Evolutionary conservation across 2,888 invertebrate species (phyloP).

Genomic region (Netelia melanura): DNA sequence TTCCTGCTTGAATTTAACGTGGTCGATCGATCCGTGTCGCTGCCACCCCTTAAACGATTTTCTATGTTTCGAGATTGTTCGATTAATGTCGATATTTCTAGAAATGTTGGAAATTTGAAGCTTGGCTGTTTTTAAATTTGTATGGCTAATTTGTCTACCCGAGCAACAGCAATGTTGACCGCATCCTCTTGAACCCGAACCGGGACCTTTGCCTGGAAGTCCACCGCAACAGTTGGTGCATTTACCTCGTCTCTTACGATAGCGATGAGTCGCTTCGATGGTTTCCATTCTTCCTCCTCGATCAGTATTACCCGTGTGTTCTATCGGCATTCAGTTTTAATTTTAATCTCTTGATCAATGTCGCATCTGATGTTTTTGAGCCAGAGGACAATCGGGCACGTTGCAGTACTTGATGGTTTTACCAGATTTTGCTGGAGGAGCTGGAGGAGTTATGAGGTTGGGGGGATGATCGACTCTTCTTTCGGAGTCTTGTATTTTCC

Average conservation of each 20-base stretch:
- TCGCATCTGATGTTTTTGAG: constrained; percentile 8
- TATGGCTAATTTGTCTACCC: constrained; percentile 26
- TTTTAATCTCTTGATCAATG: not conserved
- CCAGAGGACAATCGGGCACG: constrained; percentile 59
- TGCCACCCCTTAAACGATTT: constrained; percentile 55
- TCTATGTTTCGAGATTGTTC: constrained; percentile 1
- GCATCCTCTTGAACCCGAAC: constrained; percentile 8
- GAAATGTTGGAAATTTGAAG: no score
- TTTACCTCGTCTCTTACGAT: constrained; percentile 42
- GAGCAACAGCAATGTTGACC: constrained; percentile 44
- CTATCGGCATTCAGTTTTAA: constrained; percentile 42
- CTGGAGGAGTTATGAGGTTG: not conserved
- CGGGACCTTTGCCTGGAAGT: constrained; percentile 62
- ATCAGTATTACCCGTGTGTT: constrained; percentile 29
- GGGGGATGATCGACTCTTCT: not conserved
- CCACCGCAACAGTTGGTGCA: constrained; percentile 70
- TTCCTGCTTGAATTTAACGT: not conserved
- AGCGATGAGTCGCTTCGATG: constrained; percentile 11
- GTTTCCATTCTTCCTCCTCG: constrained; percentile 1
- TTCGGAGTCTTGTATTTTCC: constrained; percentile 30
- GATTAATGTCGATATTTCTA: not conserved
- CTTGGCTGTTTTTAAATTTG: not conserved
- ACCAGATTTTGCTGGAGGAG: constrained; percentile 55
- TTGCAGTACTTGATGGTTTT: constrained; percentile 68
- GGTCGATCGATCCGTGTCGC: constrained; percentile 34